These are phyloP conservation scores for Verasper variegatus DNA, from an alignment of 2,113 vertebrate genomes.

Conservation along the genomic window DNA sequence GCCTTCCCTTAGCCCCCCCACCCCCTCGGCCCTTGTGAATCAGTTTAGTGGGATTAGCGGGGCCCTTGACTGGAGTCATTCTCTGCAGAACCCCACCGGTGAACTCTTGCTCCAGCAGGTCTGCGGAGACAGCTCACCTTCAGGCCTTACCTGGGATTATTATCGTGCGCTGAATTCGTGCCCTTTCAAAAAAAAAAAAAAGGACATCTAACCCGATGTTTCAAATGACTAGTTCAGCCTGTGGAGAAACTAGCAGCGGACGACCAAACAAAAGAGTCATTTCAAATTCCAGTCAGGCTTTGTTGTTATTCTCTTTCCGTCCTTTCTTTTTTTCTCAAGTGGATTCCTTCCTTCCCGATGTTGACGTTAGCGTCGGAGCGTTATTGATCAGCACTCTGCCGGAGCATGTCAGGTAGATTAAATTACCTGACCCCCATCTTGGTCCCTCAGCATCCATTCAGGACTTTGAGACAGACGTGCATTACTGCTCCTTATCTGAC, in stretches of 20 bases:
- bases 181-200: slow-evolving; percentile 67
- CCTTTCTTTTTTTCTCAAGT: slow-evolving; percentile 23
- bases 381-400: slow-evolving; percentile 73
- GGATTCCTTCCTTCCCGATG: slow-evolving; percentile 61
- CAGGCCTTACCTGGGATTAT: slow-evolving; percentile 58
- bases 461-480: slow-evolving; percentile 23
- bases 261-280: slow-evolving; percentile 52
- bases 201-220: too few species aligned
- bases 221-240: slow-evolving; percentile 53
- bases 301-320: slow-evolving; percentile 39
- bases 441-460: slow-evolving; percentile 39
- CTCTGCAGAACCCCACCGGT: slow-evolving; percentile 29
- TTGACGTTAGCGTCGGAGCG: slow-evolving; percentile 59
- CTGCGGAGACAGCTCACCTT: slow-evolving; percentile 63
- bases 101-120: slow-evolving; percentile 45
- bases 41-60: slow-evolving; percentile 55
- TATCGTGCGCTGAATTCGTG: slow-evolving; percentile 52
- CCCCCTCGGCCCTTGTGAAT: slow-evolving; percentile 25
- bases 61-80: slow-evolving; percentile 54
- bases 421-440: slow-evolving; percentile 72
- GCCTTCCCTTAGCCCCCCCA: not conserved
- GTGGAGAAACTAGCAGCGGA: slow-evolving; percentile 38
- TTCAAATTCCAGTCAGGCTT: slow-evolving; percentile 67
- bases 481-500: slow-evolving; percentile 44
- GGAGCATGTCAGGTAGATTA: slow-evolving; percentile 74